These are phyloP conservation scores for Onychomys arenicola DNA, from an alignment of 2,797 vertebrate species.

Conservation along the genomic window DNA sequence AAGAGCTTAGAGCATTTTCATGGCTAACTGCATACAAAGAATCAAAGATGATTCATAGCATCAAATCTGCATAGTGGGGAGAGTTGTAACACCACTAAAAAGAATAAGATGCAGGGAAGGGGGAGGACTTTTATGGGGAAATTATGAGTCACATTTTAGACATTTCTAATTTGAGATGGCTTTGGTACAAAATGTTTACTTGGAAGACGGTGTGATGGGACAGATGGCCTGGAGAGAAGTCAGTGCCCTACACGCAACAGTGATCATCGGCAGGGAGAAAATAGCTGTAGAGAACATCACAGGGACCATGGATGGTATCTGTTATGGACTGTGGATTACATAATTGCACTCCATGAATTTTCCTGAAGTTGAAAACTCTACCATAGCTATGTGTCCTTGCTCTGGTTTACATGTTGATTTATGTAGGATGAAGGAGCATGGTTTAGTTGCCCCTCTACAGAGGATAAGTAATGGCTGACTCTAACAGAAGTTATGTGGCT, in stretches of 20 bases:
- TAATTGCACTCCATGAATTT: constrained; percentile 29
- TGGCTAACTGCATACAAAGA: constrained; percentile 2
- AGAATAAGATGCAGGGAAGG: neutral
- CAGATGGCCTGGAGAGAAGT: constrained; percentile 64
- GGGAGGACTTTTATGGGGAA: neutral
- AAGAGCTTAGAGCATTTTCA: neutral
- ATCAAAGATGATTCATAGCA: constrained; percentile 21
- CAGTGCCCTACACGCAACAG: constrained; percentile 15
- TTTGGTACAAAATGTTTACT: constrained; percentile 52
- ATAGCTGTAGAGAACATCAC: constrained; percentile 24
- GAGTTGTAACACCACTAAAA: constrained; percentile 40
- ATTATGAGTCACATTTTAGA: constrained; percentile 63
- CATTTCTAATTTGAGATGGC: constrained; percentile 58
- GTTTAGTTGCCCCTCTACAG: neutral
- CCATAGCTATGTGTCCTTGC: neutral
- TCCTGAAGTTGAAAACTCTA: constrained; percentile 42
- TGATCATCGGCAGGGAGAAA: constrained; percentile 14
- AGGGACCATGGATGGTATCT: neutral
- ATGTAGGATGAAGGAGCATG: neutral
- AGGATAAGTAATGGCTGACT: neutral
- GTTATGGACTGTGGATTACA: neutral
- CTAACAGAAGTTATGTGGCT: neutral
- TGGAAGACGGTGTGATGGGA: constrained; percentile 38
- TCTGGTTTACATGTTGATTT: neutral
- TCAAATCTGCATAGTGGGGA: neutral